Evolutionary conservation across 2,888 invertebrate species (phyloP), one percentile per base, ranked within the genome.

Genomic region (Litoditis marina): DNA sequence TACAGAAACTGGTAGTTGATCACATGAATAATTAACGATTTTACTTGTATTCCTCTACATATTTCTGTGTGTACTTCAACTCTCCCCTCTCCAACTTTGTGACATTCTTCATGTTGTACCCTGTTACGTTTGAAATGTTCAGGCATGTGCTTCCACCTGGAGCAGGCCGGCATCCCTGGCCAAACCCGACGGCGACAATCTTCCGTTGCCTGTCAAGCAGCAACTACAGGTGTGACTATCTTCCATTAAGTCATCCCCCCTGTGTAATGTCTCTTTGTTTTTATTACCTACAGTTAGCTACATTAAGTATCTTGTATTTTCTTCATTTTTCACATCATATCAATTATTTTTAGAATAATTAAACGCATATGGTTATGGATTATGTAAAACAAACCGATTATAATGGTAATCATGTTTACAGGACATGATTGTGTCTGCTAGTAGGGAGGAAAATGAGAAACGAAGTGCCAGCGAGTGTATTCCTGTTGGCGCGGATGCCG

Each of bases 391-490:
- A n/a, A n/a, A n/a, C n/a, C n/a, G n/a, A n/a, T n/a, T n/a, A n/a
- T n/a, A n/a, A n/a, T n/a, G n/a, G n/a, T n/a, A n/a, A n/a, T n/a
- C n/a, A n/a, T n/a, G n/a, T 50, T 28, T 46, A 25, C 60, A 71
- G 63, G 63, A 67, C 50, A 66, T 71, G 66, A 74, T 78, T 52
- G 66, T 57, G 30, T 66, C 71, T 32, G 78, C 78, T 2, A 68
- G 70, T 22, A 60, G 54, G 3, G 77, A 73, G n/a, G 27, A n/a
- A 28, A 53, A 19, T 42, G 46, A 69, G 30, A n/a, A n/a, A n/a
- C n/a, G n/a, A n/a, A 47, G 46, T 2, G 62, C 52, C 16, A 34
- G 36, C 25, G 30, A 16, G 6, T 63, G 64, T 25, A 70, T 68
- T 19, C 63, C 64, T 1, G 64, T 68, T 2, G 73, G 70, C 1